phyloP scores from a whole-genome alignment of 2,888 invertebrate species.

The Embidobia sp. region DNA sequence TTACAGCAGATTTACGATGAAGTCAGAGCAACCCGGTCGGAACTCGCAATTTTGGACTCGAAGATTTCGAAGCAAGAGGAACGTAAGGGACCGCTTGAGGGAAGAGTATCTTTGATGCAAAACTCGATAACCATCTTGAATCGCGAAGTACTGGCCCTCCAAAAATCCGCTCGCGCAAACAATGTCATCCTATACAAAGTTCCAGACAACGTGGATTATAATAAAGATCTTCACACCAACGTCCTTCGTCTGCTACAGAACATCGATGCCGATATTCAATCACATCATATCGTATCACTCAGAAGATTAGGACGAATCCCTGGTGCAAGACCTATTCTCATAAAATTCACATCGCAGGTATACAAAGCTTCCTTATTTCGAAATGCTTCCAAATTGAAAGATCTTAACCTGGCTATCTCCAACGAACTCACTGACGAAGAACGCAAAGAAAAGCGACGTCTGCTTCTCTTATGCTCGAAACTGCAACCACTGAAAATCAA shows the following conservation, averaged over 20 bases:
- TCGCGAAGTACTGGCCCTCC: background rate
- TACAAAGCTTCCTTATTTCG: background rate
- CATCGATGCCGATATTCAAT: background rate
- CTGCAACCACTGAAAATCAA: background rate
- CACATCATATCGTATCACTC: background rate
- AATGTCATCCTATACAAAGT: background rate
- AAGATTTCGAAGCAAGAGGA: background rate
- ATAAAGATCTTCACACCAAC: background rate
- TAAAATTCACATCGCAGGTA: background rate
- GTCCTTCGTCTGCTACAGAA: background rate
- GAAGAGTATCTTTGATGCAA: background rate
- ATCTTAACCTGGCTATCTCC: background rate
- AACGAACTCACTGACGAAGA: background rate
- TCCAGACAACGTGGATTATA: background rate
- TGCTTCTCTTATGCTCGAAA: background rate
- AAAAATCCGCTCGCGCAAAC: background rate
- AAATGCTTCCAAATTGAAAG: background rate
- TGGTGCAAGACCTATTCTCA: background rate
- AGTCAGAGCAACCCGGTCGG: too few species aligned
- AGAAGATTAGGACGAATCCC: background rate
- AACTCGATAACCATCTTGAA: background rate
- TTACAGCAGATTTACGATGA: too few species aligned
- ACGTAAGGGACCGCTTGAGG: background rate
- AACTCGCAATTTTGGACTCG: too few species aligned
- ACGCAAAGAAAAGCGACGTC: background rate